phyloP scores from a whole-genome alignment of 2,888 invertebrate species.

The Bugula neritina region DNA sequence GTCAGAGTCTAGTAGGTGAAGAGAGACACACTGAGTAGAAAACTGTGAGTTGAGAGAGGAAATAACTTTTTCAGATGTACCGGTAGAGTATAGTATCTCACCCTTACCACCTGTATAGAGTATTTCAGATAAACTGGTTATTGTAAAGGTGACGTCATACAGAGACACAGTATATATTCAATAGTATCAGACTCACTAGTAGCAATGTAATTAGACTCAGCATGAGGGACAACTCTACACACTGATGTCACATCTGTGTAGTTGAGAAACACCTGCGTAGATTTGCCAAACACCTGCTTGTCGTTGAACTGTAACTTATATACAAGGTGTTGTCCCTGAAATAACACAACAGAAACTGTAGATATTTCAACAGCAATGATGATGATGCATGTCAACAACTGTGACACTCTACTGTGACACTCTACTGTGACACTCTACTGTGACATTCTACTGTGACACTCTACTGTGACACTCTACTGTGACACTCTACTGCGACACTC shows the following conservation, averaged over 20 bases:
- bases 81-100: not conserved
- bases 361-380: too few relatives aligned
- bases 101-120: not conserved
- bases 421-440: not conserved
- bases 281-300: not conserved
- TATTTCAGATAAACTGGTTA: too few relatives aligned
- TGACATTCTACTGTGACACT: not conserved
- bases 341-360: too few relatives aligned
- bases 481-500: too few relatives aligned
- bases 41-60: not conserved
- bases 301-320: constrained; percentile 1
- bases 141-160: too few relatives aligned
- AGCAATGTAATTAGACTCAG: not conserved
- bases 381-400: too few relatives aligned
- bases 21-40: not conserved
- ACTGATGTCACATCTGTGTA: not conserved
- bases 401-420: too few relatives aligned
- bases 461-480: not conserved
- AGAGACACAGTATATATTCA: too few relatives aligned
- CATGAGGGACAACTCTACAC: not conserved
- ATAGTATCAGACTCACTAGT: constrained; percentile 10
- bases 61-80: not conserved
- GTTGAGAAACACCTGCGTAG: not conserved
- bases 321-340: not conserved
- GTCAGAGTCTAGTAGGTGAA: not conserved